These are phyloP conservation scores for Caenorhabditis sp. DNA, from an alignment of 2,888 invertebrate genomes.

Conservation along the genomic window DNA sequence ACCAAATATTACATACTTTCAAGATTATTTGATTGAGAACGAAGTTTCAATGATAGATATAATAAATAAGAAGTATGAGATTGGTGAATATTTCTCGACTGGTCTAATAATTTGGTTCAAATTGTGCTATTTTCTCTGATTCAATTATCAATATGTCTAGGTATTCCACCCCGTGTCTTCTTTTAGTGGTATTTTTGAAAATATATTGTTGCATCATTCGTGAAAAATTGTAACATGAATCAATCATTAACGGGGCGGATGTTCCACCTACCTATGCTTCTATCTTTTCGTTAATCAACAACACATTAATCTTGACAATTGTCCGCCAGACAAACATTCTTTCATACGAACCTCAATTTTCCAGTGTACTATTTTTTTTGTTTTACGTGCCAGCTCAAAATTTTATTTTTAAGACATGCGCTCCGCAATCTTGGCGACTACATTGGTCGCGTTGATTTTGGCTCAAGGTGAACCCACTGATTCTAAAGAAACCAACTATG, in stretches of 20 bases:
- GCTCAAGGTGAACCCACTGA: constrained; percentile 44
- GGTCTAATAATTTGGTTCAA: too few species aligned
- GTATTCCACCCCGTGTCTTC: background rate
- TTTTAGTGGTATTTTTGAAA: background rate
- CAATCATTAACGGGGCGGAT: background rate
- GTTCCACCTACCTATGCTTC: background rate
- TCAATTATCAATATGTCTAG: too few species aligned
- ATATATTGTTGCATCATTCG: background rate
- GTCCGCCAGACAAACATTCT: background rate
- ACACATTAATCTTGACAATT: constrained; percentile 44
- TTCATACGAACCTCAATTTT: background rate
- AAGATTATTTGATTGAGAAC: too few species aligned
- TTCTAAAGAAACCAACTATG: constrained; percentile 59
- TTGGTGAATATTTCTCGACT: too few species aligned
- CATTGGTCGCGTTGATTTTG: constrained; percentile 19
- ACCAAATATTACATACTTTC: too few species aligned
- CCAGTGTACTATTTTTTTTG: background rate
- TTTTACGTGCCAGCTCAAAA: background rate
- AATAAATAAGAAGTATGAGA: too few species aligned
- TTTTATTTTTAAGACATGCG: constrained; percentile 20
- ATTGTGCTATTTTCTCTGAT: too few species aligned
- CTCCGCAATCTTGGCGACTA: constrained; percentile 15
- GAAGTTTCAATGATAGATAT: too few species aligned
- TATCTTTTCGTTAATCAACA: constrained; percentile 16
- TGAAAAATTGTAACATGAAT: background rate